phyloP scores from a whole-genome alignment of 2,113 vertebrate species.

The Elaphurus davidianus region DNA sequence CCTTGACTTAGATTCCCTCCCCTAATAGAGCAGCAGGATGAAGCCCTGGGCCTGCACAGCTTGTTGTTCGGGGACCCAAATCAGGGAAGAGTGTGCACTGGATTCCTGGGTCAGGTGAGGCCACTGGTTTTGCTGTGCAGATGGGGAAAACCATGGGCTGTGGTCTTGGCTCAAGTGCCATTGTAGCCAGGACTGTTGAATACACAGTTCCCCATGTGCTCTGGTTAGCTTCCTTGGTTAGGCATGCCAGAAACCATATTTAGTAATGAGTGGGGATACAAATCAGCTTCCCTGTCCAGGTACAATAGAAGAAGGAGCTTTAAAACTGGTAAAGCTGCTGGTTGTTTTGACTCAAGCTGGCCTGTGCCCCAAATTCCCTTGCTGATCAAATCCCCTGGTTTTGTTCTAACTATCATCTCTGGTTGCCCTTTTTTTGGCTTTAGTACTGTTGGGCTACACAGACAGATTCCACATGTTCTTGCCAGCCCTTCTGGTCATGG shows the following conservation, averaged over 20 bases:
- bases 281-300: background rate
- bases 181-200: background rate
- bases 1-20: background rate
- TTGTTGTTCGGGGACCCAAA: background rate
- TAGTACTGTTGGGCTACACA: background rate
- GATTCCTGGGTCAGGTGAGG: background rate
- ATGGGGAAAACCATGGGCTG: background rate
- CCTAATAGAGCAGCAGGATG: background rate
- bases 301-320: background rate
- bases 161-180: background rate
- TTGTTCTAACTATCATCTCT: background rate
- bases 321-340: background rate
- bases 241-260: background rate
- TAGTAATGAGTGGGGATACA: background rate
- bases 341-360: background rate
- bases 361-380: background rate
- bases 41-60: background rate
- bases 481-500: background rate
- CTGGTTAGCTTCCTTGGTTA: background rate
- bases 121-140: background rate
- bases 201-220: background rate
- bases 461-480: background rate
- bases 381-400: background rate
- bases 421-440: background rate
- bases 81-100: background rate